Conservation (phyloP, 2,113 vertebrate species). For the Cyphomyrus plagiostoma region DNA sequence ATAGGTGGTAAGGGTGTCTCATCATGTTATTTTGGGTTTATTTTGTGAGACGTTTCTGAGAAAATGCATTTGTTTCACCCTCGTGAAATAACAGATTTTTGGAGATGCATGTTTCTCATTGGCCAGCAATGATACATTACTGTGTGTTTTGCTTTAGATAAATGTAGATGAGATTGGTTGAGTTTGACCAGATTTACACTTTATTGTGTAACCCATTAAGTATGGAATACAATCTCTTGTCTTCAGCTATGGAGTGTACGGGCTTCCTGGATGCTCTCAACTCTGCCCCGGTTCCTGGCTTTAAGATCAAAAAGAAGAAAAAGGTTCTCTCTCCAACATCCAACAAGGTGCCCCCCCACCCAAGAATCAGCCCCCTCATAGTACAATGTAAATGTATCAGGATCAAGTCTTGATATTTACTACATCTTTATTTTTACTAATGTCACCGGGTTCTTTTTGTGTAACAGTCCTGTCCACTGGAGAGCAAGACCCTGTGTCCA, state of each 20-base stretch:
- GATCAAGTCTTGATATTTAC: not conserved
- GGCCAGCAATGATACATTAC: not conserved
- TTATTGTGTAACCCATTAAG: not conserved
- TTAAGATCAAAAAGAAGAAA: constrained; percentile 97
- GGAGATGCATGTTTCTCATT: not conserved
- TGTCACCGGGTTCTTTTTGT: not conserved
- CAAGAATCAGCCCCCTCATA: not conserved
- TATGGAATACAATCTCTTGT: not conserved
- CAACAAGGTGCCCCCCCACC: constrained; percentile 67
- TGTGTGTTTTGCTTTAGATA: not conserved
- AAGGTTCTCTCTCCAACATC: constrained; percentile 81
- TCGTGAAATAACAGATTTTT: not conserved
- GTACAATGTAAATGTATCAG: not conserved
- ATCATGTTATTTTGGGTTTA: not conserved
- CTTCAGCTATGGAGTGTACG: constrained; percentile 81
- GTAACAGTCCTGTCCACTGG: constrained; percentile 73
- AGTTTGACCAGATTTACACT: not conserved
- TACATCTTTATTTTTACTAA: not conserved
- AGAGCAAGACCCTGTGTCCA: constrained; percentile 68
- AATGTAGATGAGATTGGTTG: not conserved
- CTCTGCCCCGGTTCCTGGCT: constrained; percentile 84
- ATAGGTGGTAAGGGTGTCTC: not conserved
- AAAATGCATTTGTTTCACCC: not conserved
- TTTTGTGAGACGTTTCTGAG: not conserved
- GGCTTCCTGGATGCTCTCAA: constrained; percentile 92